Base-by-base conservation (phyloP, 2,113 vertebrate genomes). In the Brachyistius frenatus region DNA sequence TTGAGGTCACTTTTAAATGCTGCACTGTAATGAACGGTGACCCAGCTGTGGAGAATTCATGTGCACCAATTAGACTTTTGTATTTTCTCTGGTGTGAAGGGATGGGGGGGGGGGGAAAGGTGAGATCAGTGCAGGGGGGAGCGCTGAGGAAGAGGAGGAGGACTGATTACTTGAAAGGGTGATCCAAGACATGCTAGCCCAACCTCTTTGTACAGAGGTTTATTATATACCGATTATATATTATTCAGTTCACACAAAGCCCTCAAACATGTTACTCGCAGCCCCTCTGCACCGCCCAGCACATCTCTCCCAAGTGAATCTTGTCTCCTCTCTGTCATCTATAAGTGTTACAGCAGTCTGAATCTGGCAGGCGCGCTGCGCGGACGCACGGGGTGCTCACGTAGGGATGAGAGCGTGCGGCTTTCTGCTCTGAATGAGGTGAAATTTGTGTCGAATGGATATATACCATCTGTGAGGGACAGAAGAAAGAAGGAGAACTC, bases 361-460 rank as follows among this genome's bases (percentile, higher is more conserved):
- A 44, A 64, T 8, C 65, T 70, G 44, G 70, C 61, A 63, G 68
- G 55, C 2, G 9, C 23, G 2, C 36, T 10, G 73, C 73, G 65
- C 63, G 33, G 60, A 75, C 5, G 64, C 47, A 60, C 62, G 10
- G 47, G 36, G 44, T 66, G 23, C 32, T 81, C 71, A 78, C 47
- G 1, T 0, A 2, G 39, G 30, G 60, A 66, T 4, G 39, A 78
- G 62, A 80, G 65, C 0, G 14, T 1, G 36, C 49, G 5, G 67
- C 47, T 57, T 47, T 36, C 30, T 53, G 2, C 39, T 70, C 72
- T 79, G 15, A 77, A 49, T 37, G 37, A 63, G 23, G 58, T 13
- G 36, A n/a, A 14, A 56, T 71, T 76, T 66, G 46, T 56, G 7
- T 73, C 64, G 68, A 44, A 73, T 49, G 62, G 76, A 88, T 57